These are phyloP conservation scores for Phanerotoma sp. DNA, from an alignment of 2,888 invertebrate species.

Conservation along the genomic window DNA sequence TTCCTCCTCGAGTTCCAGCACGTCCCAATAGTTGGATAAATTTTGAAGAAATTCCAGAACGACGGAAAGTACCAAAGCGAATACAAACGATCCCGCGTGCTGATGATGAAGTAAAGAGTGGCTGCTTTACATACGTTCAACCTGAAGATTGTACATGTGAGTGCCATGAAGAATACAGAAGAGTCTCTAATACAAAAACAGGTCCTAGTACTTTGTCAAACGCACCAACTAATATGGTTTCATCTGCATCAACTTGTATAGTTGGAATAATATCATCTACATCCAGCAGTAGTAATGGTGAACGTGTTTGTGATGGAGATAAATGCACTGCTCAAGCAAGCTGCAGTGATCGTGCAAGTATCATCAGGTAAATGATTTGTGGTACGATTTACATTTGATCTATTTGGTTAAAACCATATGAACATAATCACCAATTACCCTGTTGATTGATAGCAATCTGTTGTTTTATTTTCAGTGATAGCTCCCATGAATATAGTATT, in stretches of 20 bases:
- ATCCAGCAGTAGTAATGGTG: conserved; percentile 45
- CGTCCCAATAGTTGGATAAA: conserved; percentile 73
- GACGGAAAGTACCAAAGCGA: conserved; percentile 76
- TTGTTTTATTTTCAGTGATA: conserved; percentile 57
- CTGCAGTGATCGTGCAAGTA: conserved; percentile 48
- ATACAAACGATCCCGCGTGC: conserved; percentile 76
- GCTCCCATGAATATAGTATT: conserved; percentile 65
- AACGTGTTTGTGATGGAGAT: conserved; percentile 44
- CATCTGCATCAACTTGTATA: conserved; percentile 18
- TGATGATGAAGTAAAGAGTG: conserved; percentile 53
- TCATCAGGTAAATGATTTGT: conserved; percentile 53
- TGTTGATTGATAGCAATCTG: conserved; percentile 54
- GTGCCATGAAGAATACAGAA: conserved; percentile 68
- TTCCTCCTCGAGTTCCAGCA: conserved; percentile 48
- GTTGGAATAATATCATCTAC: conserved; percentile 31
- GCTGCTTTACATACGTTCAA: conserved; percentile 80
- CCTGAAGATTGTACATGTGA: conserved; percentile 87
- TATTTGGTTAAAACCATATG: conserved; percentile 4
- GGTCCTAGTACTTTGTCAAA: not conserved
- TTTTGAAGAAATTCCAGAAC: conserved; percentile 83
- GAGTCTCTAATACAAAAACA: conserved; percentile 40
- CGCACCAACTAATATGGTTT: conserved; percentile 3
- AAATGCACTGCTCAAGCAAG: conserved; percentile 41
- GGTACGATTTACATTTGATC: conserved; percentile 36
- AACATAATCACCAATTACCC: conserved; percentile 18